Evolutionary conservation across 1,140 invertebrate species (phyloP).

Genomic region (Steinernema khuongi): DNA sequence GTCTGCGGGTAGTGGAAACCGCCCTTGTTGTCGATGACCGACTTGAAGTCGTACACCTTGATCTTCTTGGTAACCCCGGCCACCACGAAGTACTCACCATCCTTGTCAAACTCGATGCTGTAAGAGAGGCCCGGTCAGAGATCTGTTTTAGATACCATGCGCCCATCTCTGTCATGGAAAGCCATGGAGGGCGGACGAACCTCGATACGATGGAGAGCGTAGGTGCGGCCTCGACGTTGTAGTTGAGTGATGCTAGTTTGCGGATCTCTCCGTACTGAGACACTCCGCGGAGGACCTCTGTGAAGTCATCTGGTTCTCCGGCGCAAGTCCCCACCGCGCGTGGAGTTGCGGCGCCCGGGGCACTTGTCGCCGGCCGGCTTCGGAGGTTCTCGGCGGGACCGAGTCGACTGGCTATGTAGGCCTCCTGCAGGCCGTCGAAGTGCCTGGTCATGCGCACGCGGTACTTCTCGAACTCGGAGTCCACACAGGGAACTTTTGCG

Average conservation of each 20-base stretch:
- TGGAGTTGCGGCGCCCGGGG: not conserved
- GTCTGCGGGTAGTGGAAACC: conserved; percentile 85
- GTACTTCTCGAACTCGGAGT: conserved; percentile 35
- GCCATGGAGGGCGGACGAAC: conserved; percentile 42
- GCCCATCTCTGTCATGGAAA: conserved; percentile 20
- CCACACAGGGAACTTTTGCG: not conserved
- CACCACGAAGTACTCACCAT: conserved; percentile 90
- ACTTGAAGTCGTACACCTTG: conserved; percentile 82
- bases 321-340: conserved; percentile 10
- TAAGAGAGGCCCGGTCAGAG: conserved; percentile 28
- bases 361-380: not conserved
- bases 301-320: conserved; percentile 71
- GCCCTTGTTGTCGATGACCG: conserved; percentile 74
- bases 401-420: conserved; percentile 5
- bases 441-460: conserved; percentile 31
- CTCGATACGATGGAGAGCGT: conserved; percentile 84
- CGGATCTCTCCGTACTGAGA: conserved; percentile 74
- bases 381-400: not conserved
- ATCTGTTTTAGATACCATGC: conserved; percentile 14
- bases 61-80: conserved; percentile 91
- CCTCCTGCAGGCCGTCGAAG: conserved; percentile 26
- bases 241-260: conserved; percentile 78
- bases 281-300: conserved; percentile 80
- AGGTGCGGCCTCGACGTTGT: conserved; percentile 79
- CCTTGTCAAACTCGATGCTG: conserved; percentile 93